These are phyloP conservation scores for Eurois occulta DNA, from an alignment of 2,888 invertebrate genomes.

Conservation along the genomic window DNA sequence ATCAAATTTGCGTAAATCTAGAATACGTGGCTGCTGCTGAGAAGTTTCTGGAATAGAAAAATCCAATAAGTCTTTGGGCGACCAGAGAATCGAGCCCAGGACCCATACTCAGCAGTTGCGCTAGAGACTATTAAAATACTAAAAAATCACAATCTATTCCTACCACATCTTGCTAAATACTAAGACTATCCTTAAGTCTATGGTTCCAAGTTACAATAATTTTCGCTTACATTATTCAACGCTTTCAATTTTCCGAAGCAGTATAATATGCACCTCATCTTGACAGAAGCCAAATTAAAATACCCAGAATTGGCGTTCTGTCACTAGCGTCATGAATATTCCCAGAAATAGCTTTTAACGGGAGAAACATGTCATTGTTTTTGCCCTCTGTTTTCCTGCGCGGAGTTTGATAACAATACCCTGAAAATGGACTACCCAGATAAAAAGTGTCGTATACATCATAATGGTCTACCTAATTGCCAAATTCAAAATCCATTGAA, in stretches of 20 bases:
- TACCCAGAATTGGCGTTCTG: not conserved
- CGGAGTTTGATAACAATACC: not conserved
- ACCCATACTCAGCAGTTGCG: not conserved
- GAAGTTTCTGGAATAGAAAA: not conserved
- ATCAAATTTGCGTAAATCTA: not conserved
- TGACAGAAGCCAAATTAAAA: not conserved
- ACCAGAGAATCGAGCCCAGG: not conserved
- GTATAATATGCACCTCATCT: not conserved
- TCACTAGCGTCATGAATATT: not conserved
- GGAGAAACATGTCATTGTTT: not conserved
- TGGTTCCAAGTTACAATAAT: not conserved
- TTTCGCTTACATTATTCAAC: not conserved
- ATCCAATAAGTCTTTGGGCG: fast-evolving
- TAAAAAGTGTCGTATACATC: not conserved
- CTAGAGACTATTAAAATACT: too few relatives aligned
- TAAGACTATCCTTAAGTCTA: too few relatives aligned
- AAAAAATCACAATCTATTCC: not conserved
- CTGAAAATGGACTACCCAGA: not conserved
- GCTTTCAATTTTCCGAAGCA: not conserved
- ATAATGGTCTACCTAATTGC: not conserved
- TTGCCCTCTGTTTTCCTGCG: not conserved
- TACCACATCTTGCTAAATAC: not conserved
- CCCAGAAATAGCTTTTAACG: not conserved
- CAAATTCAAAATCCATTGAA: not conserved
- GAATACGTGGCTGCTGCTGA: not conserved